phyloP scores from a whole-genome alignment of 2,797 vertebrate genomes.

The Sebastes hubbsi region DNA sequence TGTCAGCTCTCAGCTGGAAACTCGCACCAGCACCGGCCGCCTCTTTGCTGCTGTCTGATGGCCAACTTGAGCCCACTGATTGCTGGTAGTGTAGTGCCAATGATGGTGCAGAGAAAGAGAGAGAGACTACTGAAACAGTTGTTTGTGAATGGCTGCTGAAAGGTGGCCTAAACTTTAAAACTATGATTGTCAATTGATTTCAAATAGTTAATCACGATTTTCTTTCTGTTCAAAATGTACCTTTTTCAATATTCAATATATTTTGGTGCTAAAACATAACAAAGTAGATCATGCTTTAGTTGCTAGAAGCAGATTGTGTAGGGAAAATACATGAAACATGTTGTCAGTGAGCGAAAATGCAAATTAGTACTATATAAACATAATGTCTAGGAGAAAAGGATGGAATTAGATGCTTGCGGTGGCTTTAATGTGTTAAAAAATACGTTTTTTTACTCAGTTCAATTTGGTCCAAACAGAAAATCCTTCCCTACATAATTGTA shows the following conservation, averaged over 20 bases:
- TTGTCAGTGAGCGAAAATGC: neutral
- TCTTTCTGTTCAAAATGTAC: too few species aligned
- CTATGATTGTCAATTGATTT: too few species aligned
- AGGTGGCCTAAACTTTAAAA: neutral
- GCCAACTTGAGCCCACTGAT: neutral
- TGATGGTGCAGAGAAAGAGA: neutral
- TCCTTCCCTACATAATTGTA: neutral
- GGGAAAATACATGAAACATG: neutral
- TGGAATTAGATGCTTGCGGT: neutral
- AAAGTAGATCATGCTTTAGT: neutral
- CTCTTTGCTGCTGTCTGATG: conserved; percentile 26
- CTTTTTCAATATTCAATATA: neutral
- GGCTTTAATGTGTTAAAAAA: neutral
- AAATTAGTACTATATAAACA: neutral
- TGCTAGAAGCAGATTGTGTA: neutral
- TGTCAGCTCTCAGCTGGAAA: conserved; percentile 32
- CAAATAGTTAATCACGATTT: too few species aligned
- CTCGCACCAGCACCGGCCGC: neutral
- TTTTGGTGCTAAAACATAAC: neutral
- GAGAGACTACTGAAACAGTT: neutral
- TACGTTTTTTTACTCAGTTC: neutral
- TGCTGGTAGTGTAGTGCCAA: neutral
- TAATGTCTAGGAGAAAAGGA: neutral
- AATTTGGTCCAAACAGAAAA: neutral
- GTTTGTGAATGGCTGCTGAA: neutral